Percentiles rank a stretch among this genome's conserved stretches.
These are phyloP conservation scores for Graphium colonna DNA, from an alignment of 2,888 invertebrate species.

Conservation along the genomic window DNA sequence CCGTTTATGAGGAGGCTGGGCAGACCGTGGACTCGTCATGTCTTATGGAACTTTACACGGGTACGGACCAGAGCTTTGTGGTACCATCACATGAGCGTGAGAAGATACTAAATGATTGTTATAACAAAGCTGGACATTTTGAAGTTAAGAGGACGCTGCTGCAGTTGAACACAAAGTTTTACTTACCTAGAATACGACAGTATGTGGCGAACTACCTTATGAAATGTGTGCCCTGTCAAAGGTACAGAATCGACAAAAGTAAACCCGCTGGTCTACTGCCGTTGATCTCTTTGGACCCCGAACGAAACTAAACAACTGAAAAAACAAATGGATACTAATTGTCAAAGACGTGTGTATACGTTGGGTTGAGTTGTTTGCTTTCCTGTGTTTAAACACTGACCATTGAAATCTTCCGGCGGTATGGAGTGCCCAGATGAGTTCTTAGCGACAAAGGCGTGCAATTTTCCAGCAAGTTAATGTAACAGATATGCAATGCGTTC, in stretches of 20 bases:
- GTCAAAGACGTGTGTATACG: conserved; percentile 29
- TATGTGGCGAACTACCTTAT: too few species aligned
- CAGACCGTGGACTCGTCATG: too few species aligned
- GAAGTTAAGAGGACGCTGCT: too few species aligned
- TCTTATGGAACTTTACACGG: too few species aligned
- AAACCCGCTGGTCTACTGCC: conserved; percentile 26
- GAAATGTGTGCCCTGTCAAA: conserved; percentile 15
- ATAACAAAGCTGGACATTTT: too few species aligned
- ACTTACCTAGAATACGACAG: too few species aligned
- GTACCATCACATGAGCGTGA: too few species aligned
- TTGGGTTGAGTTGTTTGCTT: conserved; percentile 37
- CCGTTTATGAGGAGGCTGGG: too few species aligned
- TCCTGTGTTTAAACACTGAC: neutral
- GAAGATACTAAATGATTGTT: conserved; percentile 39
- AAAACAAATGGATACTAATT: conserved; percentile 34
- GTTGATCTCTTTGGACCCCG: conserved; percentile 33
- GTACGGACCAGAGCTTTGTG: too few species aligned
- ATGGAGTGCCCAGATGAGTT: neutral
- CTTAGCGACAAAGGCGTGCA: neutral
- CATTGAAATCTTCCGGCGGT: neutral
- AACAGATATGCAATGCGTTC: too few species aligned
- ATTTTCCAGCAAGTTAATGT: neutral
- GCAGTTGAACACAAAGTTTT: neutral
- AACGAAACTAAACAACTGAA: conserved; percentile 23
- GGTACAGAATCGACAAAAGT: conserved; percentile 3